phyloP scores from a whole-genome alignment of 2,888 invertebrate species.

The Acronicta alni region DNA sequence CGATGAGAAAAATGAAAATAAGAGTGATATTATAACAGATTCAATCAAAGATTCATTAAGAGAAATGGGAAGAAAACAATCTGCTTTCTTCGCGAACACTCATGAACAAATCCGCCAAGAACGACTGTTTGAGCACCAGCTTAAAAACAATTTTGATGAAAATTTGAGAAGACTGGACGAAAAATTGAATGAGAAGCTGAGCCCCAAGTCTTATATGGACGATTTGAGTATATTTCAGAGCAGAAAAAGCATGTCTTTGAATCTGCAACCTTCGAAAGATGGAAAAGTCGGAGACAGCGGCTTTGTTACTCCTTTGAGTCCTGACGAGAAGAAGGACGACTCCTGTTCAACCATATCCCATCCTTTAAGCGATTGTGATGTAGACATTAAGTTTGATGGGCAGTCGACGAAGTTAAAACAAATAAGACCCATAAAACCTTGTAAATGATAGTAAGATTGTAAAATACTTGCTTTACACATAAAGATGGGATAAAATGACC shows the following conservation, averaged over 20 bases:
- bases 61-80: slow-evolving; percentile 71
- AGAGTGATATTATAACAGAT: slow-evolving; percentile 69
- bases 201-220: slow-evolving; percentile 71
- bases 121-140: slow-evolving; percentile 83
- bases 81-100: slow-evolving; percentile 91
- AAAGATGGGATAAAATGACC: background rate
- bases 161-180: slow-evolving; percentile 78
- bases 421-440: slow-evolving; percentile 87
- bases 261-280: slow-evolving; percentile 69
- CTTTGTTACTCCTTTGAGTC: slow-evolving; percentile 90
- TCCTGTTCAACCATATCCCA: slow-evolving; percentile 88
- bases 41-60: slow-evolving; percentile 76
- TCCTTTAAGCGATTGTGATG: slow-evolving; percentile 94
- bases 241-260: slow-evolving; percentile 78
- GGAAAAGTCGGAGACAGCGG: slow-evolving; percentile 88
- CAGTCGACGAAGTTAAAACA: slow-evolving; percentile 93
- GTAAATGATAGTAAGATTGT: slow-evolving; percentile 28
- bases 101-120: slow-evolving; percentile 92
- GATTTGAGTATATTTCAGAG: slow-evolving; percentile 76
- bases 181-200: slow-evolving; percentile 74
- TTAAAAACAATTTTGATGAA: slow-evolving; percentile 85
- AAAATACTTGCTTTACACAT: background rate
- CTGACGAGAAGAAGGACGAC: slow-evolving; percentile 82
- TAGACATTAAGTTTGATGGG: slow-evolving; percentile 94
- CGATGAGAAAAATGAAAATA: slow-evolving; percentile 77